Percentiles rank a stretch among this genome's conserved stretches.
These are phyloP conservation scores for Neoitamus cyanurus DNA, from an alignment of 2,888 invertebrate species.

Conservation along the genomic window DNA sequence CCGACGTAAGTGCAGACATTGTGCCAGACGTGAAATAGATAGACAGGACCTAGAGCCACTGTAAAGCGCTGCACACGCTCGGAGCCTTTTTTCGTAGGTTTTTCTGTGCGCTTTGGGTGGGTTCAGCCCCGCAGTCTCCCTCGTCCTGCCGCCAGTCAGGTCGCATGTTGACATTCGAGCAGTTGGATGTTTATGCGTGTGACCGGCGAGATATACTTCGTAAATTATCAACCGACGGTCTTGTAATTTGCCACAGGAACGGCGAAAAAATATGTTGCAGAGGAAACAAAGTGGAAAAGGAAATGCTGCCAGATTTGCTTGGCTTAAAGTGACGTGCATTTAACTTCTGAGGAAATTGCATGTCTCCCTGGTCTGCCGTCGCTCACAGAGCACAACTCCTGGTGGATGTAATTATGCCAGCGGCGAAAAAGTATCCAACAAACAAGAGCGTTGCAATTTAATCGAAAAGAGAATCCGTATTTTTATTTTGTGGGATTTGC, in stretches of 20 bases:
- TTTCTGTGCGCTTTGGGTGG: background rate
- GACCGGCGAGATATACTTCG: slow-evolving; percentile 32
- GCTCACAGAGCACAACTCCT: background rate
- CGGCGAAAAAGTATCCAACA: background rate
- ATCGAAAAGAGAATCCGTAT: background rate
- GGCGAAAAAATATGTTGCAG: slow-evolving; percentile 16
- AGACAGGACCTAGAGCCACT: slow-evolving; percentile 26
- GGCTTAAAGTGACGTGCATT: slow-evolving; percentile 24
- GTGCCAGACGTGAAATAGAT: slow-evolving; percentile 37
- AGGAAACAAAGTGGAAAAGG: slow-evolving; percentile 32
- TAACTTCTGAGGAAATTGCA: slow-evolving; percentile 33
- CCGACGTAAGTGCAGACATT: slow-evolving; percentile 27
- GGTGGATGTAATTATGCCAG: background rate
- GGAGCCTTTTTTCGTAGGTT: background rate
- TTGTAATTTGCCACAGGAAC: slow-evolving; percentile 39
- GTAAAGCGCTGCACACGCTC: background rate
- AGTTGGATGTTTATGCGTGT: slow-evolving; percentile 39
- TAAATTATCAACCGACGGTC: slow-evolving; percentile 44
- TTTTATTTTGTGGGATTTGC: background rate
- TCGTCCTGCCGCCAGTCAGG: background rate
- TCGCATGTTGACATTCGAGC: slow-evolving; percentile 20
- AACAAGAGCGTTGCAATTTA: background rate
- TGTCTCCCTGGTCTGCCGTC: slow-evolving; percentile 1
- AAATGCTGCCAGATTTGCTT: slow-evolving; percentile 28
- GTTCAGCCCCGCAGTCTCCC: background rate